Conservation (phyloP, 1,140 invertebrate species). For the Littorina saxatilis region DNA sequence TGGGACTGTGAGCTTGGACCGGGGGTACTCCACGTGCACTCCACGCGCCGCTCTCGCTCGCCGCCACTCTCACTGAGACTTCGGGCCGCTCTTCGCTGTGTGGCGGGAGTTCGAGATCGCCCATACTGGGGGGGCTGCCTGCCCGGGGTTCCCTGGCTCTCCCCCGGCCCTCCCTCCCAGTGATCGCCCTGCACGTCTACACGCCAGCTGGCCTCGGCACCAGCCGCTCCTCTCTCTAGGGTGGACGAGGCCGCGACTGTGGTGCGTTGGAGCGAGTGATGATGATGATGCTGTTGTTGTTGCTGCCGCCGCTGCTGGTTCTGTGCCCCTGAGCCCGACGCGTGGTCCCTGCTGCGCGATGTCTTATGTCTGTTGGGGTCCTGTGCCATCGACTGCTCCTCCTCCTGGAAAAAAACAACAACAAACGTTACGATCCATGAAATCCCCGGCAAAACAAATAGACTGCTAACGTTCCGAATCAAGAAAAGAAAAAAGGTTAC, state of each 20-base stretch:
- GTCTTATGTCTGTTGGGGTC: slow-evolving; percentile 57
- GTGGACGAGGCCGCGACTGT: not conserved
- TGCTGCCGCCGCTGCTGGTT: not conserved
- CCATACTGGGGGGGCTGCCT: not conserved
- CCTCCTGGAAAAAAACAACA: slow-evolving; percentile 55
- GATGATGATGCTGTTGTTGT: slow-evolving; percentile 22
- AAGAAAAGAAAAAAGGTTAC: no score
- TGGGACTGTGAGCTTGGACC: not conserved
- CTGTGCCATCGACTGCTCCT: slow-evolving; percentile 69
- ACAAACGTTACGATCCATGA: not conserved
- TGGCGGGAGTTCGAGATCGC: not conserved
- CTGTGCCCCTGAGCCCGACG: not conserved
- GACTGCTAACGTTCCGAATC: no score
- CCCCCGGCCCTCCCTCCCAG: not conserved
- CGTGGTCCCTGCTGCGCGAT: slow-evolving; percentile 41
- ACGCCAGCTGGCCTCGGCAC: not conserved
- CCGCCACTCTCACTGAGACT: slow-evolving; percentile 24
- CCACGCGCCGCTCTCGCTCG: not conserved
- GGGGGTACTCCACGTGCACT: not conserved
- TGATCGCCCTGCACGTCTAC: not conserved
- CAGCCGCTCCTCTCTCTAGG: not conserved
- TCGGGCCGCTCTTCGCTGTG: not conserved
- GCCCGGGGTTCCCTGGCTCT: not conserved
- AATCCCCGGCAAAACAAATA: not conserved
- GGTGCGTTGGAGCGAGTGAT: not conserved